Evolutionary conservation across 2,888 invertebrate species (phyloP).

Genomic region (Leucozona laternaria): DNA sequence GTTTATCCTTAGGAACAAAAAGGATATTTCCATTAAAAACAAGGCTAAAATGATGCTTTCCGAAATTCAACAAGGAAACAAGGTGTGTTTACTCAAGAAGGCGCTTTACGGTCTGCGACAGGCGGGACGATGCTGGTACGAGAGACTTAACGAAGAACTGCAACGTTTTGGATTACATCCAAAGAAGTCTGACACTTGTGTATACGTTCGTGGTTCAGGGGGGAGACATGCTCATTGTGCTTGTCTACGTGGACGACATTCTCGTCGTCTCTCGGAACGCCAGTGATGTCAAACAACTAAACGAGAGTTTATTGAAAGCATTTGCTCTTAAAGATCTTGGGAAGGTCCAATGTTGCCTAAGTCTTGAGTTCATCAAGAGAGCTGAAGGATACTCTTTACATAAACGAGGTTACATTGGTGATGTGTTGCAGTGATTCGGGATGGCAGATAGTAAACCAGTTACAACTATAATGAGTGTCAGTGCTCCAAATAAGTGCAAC

Average conservation of each 20-base stretch:
- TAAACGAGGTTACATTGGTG: conserved; percentile 3
- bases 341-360: no score
- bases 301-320: no score
- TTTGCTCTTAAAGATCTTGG: no score
- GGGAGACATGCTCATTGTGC: conserved; percentile 25
- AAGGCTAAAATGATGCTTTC: neutral
- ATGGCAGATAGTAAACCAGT: neutral
- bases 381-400: conserved; percentile 12
- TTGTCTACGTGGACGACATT: conserved; percentile 20
- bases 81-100: conserved; percentile 12
- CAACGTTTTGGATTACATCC: conserved; percentile 6
- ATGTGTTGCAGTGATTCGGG: conserved; percentile 6
- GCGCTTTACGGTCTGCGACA: conserved; percentile 17
- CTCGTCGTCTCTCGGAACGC: conserved; percentile 1
- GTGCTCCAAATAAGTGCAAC: no score
- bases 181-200: conserved; percentile 11
- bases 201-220: conserved; percentile 31
- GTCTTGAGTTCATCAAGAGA: neutral
- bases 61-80: conserved; percentile 7
- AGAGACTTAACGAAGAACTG: conserved; percentile 5
- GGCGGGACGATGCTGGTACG: conserved; percentile 36
- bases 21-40: neutral
- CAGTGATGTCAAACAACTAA: no score
- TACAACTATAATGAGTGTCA: no score
- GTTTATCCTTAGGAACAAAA: neutral